phyloP scores from a whole-genome alignment of 2,797 vertebrate genomes.

The Forpus xanthops region DNA sequence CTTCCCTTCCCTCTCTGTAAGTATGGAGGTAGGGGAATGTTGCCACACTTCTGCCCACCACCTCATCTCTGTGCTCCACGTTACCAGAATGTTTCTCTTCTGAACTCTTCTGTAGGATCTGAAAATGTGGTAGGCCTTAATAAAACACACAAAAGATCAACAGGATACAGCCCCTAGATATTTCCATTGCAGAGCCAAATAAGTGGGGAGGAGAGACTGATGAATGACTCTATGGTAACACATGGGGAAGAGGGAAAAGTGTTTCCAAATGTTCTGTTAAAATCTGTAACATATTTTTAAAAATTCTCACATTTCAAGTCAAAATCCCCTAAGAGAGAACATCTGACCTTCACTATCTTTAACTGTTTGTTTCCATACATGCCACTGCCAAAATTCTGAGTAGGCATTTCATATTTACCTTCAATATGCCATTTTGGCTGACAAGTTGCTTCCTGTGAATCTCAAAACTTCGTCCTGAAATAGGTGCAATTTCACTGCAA shows the following conservation, averaged over 20 bases:
- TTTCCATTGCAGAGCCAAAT: background rate
- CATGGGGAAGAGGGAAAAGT: constrained; percentile 6
- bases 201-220: background rate
- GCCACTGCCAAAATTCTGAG: constrained; percentile 20
- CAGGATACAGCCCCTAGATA: background rate
- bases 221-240: background rate
- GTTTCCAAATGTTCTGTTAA: constrained; percentile 44
- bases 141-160: background rate
- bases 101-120: background rate
- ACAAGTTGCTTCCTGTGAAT: background rate
- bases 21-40: background rate
- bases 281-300: background rate
- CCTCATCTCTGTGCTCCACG: background rate
- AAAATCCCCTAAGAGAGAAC: constrained; percentile 4
- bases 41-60: background rate
- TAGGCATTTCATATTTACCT: background rate
- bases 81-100: background rate
- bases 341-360: background rate
- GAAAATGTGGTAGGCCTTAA: background rate
- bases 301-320: constrained; percentile 20
- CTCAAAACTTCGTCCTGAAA: background rate
- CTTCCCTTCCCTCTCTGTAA: background rate
- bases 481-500: background rate
- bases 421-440: background rate
- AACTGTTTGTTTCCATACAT: background rate